Evolutionary conservation across 2,888 invertebrate species (phyloP).

Genomic region (Seladonia tumulorum): DNA sequence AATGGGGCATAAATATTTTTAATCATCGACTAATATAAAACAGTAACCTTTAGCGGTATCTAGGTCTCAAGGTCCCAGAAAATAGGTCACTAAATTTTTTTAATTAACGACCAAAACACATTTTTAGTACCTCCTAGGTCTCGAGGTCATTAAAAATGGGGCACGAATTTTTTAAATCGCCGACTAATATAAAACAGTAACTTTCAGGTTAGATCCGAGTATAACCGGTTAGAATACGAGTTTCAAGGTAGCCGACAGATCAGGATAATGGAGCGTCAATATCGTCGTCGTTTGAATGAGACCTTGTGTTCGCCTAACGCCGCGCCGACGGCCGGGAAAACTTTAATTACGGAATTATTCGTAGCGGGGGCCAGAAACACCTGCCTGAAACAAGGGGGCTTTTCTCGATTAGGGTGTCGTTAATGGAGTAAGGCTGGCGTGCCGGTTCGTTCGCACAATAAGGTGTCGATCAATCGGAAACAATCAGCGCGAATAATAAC

Average conservation of each 20-base stretch:
- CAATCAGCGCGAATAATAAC: conserved; percentile 56
- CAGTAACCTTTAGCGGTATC: too few relatives aligned
- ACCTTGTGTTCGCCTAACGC: neutral
- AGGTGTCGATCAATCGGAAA: conserved; percentile 58
- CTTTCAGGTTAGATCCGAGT: neutral
- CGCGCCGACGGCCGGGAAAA: conserved; percentile 21
- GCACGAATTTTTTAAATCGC: too few relatives aligned
- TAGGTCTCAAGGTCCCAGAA: too few relatives aligned
- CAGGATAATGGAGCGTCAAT: neutral
- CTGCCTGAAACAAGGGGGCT: conserved; percentile 9
- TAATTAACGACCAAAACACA: too few relatives aligned
- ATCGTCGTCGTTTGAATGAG: neutral
- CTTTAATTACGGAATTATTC: conserved; percentile 47
- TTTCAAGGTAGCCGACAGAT: neutral
- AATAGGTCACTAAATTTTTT: too few relatives aligned
- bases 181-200: too few relatives aligned
- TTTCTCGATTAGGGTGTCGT: conserved; percentile 40
- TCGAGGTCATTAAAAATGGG: too few relatives aligned
- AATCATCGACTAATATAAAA: too few relatives aligned
- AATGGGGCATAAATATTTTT: too few relatives aligned
- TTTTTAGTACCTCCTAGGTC: too few relatives aligned
- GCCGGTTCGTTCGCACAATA: conserved; percentile 46
- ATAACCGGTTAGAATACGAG: neutral
- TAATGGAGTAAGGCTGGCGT: conserved; percentile 35
- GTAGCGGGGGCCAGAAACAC: neutral